Evolutionary conservation across 2,888 invertebrate species (phyloP).

Genomic region (Thymelicus lineola): DNA sequence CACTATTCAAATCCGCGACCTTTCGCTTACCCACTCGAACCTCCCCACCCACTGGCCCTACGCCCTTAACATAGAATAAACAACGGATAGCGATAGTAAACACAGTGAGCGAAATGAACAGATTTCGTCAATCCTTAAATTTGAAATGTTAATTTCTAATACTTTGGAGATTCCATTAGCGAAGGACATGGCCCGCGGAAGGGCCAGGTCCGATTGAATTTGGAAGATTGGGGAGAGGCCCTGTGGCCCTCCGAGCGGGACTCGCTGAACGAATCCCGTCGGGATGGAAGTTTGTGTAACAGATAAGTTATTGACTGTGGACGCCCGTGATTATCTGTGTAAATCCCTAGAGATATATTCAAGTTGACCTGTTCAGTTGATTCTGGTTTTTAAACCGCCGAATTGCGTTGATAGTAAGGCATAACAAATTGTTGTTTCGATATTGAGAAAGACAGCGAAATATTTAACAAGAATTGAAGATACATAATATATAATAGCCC

Average conservation of each 20-base stretch:
- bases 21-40: not conserved
- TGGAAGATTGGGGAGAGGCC: conserved; percentile 2
- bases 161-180: conserved; percentile 39
- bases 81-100: conserved; percentile 18
- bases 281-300: not conserved
- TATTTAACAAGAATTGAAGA: too few relatives aligned
- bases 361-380: too few relatives aligned
- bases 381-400: too few relatives aligned
- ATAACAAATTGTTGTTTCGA: too few relatives aligned
- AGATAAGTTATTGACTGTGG: not conserved
- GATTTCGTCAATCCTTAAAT: conserved; percentile 44
- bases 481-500: too few relatives aligned
- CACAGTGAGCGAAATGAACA: conserved; percentile 21
- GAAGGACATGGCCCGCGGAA: conserved; percentile 2
- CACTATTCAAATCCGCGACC: conserved; percentile 6
- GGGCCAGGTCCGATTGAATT: conserved; percentile 4
- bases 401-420: too few relatives aligned
- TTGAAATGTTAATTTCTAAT: conserved; percentile 50
- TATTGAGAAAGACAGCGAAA: too few relatives aligned
- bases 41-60: not conserved
- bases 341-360: not conserved
- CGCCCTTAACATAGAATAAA: conserved; percentile 9
- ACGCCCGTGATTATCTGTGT: not conserved
- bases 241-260: not conserved
- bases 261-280: not conserved